phyloP scores from a whole-genome alignment of 2,888 invertebrate genomes.

The Scaptodrosophila latifasciaeformis region DNA sequence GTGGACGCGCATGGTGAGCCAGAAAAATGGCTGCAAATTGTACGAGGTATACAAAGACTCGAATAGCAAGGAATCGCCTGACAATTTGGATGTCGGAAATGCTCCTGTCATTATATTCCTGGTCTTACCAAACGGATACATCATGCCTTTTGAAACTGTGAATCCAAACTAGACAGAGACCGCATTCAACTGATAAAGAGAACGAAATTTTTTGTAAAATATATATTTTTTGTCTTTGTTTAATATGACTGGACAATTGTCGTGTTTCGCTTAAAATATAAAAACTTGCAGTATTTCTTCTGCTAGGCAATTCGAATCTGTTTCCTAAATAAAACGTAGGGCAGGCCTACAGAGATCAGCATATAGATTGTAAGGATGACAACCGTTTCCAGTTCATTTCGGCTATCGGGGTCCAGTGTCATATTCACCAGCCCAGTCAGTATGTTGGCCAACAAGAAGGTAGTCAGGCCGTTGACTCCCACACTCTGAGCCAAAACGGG shows the following conservation, averaged over 20 bases:
- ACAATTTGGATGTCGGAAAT: slow-evolving; percentile 18
- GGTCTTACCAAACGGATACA: slow-evolving; percentile 55
- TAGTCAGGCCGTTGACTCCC: slow-evolving; percentile 88
- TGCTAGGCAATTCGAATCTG: slow-evolving; percentile 59
- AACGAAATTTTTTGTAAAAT: not conserved
- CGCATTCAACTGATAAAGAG: not conserved
- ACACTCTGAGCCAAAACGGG: slow-evolving; percentile 80
- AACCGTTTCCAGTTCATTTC: slow-evolving; percentile 75
- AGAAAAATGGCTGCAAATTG: slow-evolving; percentile 50
- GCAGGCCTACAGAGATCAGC: slow-evolving; percentile 69
- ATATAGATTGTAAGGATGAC: slow-evolving; percentile 79
- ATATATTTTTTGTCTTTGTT: too few relatives aligned
- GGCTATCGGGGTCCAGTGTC: slow-evolving; percentile 79
- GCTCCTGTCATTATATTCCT: slow-evolving; percentile 55
- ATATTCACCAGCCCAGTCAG: slow-evolving; percentile 90
- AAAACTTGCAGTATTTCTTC: too few relatives aligned
- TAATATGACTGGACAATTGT: too few relatives aligned
- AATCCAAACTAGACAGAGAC: slow-evolving; percentile 19
- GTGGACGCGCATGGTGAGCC: slow-evolving; percentile 55
- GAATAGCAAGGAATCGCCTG: slow-evolving; percentile 2
- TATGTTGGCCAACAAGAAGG: slow-evolving; percentile 89
- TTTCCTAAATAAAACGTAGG: slow-evolving; percentile 54
- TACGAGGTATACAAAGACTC: slow-evolving; percentile 63
- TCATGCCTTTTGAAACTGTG: slow-evolving; percentile 65
- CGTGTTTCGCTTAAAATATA: too few relatives aligned